Base-by-base conservation (phyloP, 2,888 invertebrate species). In the Drosophila nigricruria region DNA sequence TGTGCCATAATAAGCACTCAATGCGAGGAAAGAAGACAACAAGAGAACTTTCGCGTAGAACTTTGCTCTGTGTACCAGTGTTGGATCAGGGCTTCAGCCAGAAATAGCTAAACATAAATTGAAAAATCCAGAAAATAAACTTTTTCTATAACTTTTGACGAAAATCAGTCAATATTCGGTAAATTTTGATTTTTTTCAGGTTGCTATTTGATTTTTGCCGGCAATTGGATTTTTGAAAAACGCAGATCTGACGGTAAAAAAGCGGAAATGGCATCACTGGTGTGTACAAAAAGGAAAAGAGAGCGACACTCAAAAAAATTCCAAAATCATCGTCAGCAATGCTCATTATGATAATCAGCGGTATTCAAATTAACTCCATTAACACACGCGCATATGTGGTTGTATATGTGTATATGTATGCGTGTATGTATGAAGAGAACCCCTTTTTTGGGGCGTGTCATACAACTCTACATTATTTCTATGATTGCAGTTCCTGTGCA, bases 211-310 rank as follows among this genome's bases (percentile, higher is more conserved):
- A n/a, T n/a, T n/a, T n/a, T n/a, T n/a, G n/a, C n/a, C n/a, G n/a
- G n/a, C n/a, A n/a, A n/a, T n/a, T n/a, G n/a, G n/a, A n/a, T n/a
- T n/a, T n/a, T n/a, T n/a, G n/a, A n/a, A n/a, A n/a, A n/a, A n/a
- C n/a, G n/a, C n/a, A n/a, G n/a, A n/a, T n/a, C n/a, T n/a, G n/a
- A n/a, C n/a, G n/a, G n/a, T n/a, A n/a, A n/a, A n/a, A n/a, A n/a
- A n/a, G n/a, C n/a, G n/a, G n/a, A n/a, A n/a, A n/a, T n/a, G n/a
- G n/a, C n/a, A n/a, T n/a, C n/a, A n/a, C n/a, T n/a, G 86, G 76
- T 73, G 70, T 69, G 73, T 66, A 89, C 83, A 88, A 84, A 89
- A 88, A 84, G 88, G 90, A 70, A 49, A 45, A 18, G 54, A 40
- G 30, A 64, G 23, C 49, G 57, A 30, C 25, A 73, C 38, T 32